Conservation (phyloP, 2,888 invertebrate species). For the Germaria angustata region DNA sequence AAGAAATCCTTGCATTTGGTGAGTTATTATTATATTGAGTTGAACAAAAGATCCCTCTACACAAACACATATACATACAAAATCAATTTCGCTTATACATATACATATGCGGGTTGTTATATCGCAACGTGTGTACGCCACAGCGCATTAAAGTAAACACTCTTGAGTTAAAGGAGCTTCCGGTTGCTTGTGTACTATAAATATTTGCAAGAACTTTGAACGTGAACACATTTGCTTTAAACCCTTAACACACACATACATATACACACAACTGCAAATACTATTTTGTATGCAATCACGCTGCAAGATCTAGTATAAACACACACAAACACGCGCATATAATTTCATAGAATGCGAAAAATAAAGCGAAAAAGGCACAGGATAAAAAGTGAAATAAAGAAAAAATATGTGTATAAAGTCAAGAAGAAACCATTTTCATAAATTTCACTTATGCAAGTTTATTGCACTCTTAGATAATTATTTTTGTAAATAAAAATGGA, state of each 20-base stretch:
- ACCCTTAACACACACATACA: background rate
- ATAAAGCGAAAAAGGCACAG: too few species aligned
- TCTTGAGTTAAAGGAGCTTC: slow-evolving; percentile 39
- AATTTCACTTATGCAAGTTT: slow-evolving; percentile 58
- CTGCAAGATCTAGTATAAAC: background rate
- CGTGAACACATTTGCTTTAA: background rate
- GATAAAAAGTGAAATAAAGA: background rate
- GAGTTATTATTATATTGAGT: too few species aligned
- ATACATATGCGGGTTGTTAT: too few species aligned
- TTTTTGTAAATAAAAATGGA: slow-evolving; percentile 8
- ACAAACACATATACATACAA: too few species aligned
- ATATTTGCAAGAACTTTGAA: slow-evolving; percentile 26
- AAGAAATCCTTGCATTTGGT: too few species aligned
- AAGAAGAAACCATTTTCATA: slow-evolving; percentile 35
- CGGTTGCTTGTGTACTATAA: slow-evolving; percentile 19
- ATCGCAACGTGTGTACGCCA: slow-evolving; percentile 28
- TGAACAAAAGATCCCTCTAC: too few species aligned
- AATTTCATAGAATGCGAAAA: too few species aligned
- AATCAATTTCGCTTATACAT: too few species aligned
- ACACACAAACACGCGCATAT: too few species aligned
- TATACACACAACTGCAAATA: background rate
- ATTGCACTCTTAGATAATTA: slow-evolving; percentile 57
- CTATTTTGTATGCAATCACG: background rate
- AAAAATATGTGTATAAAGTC: too few species aligned
- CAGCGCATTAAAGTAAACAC: slow-evolving; percentile 39